Evolutionary conservation across 2,113 vertebrate genomes (phyloP).

Genomic region (Erpornis zantholeuca): DNA sequence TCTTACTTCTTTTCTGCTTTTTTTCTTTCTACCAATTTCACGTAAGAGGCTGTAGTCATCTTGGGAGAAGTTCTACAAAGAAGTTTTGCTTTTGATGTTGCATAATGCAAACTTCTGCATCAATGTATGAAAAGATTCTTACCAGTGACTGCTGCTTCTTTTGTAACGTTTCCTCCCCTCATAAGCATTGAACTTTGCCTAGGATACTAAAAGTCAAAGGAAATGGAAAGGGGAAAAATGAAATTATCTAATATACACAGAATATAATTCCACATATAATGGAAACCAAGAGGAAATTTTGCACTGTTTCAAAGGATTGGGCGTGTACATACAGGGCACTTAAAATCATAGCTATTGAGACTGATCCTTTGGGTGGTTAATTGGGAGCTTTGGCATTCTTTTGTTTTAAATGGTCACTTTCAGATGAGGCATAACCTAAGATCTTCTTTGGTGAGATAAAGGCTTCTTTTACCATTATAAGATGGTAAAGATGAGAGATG

Average conservation of each 20-base stretch:
- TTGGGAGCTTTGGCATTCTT: accelerated
- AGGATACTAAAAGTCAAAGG: background rate
- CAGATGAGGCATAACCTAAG: background rate
- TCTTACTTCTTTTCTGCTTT: background rate
- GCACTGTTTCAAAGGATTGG: background rate
- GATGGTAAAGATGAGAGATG: background rate
- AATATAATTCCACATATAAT: no score
- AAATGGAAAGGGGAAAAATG: background rate
- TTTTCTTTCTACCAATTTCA: background rate
- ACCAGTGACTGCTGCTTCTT: background rate
- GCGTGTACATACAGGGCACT: no score
- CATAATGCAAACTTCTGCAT: background rate
- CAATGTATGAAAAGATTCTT: background rate
- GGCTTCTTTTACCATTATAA: background rate
- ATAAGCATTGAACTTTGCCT: background rate
- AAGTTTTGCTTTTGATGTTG: background rate
- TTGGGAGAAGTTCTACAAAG: background rate
- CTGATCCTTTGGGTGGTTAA: background rate
- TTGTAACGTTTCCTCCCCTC: background rate
- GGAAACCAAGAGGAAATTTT: background rate
- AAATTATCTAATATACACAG: background rate
- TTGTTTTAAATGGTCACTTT: background rate
- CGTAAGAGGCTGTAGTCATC: background rate
- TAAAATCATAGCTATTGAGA: background rate
- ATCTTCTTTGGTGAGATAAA: background rate